Base-by-base conservation (phyloP, 2,888 invertebrate genomes). In the Phania funesta region DNA sequence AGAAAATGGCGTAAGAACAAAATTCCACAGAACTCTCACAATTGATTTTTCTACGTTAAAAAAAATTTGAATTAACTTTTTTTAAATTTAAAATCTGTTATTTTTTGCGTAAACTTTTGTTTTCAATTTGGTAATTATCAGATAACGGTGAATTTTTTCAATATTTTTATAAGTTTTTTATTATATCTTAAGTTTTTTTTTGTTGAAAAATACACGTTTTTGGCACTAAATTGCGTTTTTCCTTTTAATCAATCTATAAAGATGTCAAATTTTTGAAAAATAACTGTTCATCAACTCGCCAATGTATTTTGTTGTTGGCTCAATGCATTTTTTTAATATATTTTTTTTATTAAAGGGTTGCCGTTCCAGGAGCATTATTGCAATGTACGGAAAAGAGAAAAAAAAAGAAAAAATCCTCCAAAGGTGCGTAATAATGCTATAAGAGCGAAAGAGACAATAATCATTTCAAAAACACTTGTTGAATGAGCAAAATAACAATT, bases 271-370 rank as follows among this genome's bases (percentile, higher is more conserved):
- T 41, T 64, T 78, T 50, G 1, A 73, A 77, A 73, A 58, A 52
- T 79, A 79, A 79, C 78, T 71, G 78, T 79, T 70, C 50, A 48
- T 77, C n/a, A 18, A 1, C 20, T 35, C 2, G 60, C 44, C 29
- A 56, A 8, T 2, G 16, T 48, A 44, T 32, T 24, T 50, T 58
- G 24, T 48, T 26, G 1, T n/a, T 46, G 16, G n/a, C 9, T 22
- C 29, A 48, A 41, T 52, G 16, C 0, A 4, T 18, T 29, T 35
- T 44, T 44, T 24, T 13, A 1, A 26, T 38, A 3, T 16, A 1
- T 0, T 16, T 38, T 50, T 38, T n/a, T 1, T 29, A 4, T 7
- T 32, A 48, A 38, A 60, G 44, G 11, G 65, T 60, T 76, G 26
- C 75, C 75, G 67, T 41, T 67, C 3, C 1, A 41, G 0, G 11